Evolutionary conservation across 1,140 invertebrate genomes (phyloP).

Genomic region (Drosophila ficusphila): DNA sequence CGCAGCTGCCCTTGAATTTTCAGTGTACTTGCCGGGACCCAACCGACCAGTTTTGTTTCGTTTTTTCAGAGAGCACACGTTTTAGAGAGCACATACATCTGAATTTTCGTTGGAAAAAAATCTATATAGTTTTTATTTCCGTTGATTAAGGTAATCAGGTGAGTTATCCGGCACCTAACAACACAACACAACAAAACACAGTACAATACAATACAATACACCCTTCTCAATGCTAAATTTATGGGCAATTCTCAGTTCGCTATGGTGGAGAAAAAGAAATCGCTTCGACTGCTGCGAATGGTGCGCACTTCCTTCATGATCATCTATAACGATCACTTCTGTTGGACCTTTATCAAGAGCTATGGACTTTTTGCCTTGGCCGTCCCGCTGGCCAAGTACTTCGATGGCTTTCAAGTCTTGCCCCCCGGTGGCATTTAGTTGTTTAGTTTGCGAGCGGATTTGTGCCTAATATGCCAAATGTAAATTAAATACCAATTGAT

Average conservation of each 20-base stretch:
- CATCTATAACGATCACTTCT: conserved; percentile 44
- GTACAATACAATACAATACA: no score
- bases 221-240: neutral
- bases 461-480: no score
- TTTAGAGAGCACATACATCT: neutral
- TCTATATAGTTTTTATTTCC: neutral
- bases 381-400: conserved; percentile 16
- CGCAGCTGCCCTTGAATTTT: neutral
- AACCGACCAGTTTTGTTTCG: neutral
- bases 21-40: no score
- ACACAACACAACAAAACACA: no score
- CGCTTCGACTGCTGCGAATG: neutral
- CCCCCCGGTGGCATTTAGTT: neutral
- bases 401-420: conserved; percentile 8
- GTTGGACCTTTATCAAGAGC: conserved; percentile 47
- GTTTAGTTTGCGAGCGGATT: neutral
- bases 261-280: conserved; percentile 8
- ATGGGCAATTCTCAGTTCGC: neutral
- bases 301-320: neutral
- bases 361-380: conserved; percentile 43
- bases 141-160: neutral
- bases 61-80: neutral
- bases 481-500: conserved; percentile 5
- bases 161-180: neutral
- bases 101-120: neutral